phyloP scores from a whole-genome alignment of 2,797 vertebrate genomes.

The Rhinella marina region DNA sequence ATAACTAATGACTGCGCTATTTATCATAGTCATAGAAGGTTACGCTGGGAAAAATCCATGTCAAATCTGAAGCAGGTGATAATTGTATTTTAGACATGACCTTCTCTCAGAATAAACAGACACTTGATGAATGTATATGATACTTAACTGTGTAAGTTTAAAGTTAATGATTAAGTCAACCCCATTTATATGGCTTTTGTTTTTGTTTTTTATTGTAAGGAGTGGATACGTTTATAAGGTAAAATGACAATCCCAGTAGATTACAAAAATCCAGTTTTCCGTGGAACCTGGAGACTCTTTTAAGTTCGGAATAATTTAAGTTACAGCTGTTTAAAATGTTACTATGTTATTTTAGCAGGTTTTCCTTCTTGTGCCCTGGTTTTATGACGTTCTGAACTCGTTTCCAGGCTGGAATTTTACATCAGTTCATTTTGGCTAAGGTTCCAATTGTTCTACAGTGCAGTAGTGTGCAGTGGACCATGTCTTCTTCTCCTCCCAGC shows the following conservation, averaged over 20 bases:
- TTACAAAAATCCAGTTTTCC: not conserved
- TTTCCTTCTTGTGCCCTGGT: slow-evolving; percentile 1
- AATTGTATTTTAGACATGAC: not conserved
- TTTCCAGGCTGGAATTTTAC: slow-evolving; percentile 31
- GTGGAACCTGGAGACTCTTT: not conserved
- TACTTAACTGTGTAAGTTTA: not conserved
- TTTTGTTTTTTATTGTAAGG: not conserved
- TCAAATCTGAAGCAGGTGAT: not conserved
- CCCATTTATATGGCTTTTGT: slow-evolving; percentile 5
- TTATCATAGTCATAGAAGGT: slow-evolving; percentile 16
- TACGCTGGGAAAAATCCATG: slow-evolving; percentile 19
- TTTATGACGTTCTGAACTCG: slow-evolving; percentile 24
- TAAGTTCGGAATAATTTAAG: not conserved
- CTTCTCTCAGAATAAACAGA: not conserved
- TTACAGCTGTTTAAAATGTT: not conserved
- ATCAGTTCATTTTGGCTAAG: slow-evolving; percentile 33
- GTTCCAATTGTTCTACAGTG: slow-evolving; percentile 30
- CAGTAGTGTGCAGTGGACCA: slow-evolving; percentile 51
- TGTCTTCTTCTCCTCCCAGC: slow-evolving; percentile 39
- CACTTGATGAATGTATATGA: not conserved
- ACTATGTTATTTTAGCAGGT: not conserved
- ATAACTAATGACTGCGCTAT: slow-evolving; percentile 21
- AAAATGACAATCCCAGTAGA: not conserved
- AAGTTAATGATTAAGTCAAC: not conserved
- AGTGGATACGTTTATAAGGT: not conserved